phyloP scores from a whole-genome alignment of 2,797 vertebrate genomes.

The Acipenser ruthenus region DNA sequence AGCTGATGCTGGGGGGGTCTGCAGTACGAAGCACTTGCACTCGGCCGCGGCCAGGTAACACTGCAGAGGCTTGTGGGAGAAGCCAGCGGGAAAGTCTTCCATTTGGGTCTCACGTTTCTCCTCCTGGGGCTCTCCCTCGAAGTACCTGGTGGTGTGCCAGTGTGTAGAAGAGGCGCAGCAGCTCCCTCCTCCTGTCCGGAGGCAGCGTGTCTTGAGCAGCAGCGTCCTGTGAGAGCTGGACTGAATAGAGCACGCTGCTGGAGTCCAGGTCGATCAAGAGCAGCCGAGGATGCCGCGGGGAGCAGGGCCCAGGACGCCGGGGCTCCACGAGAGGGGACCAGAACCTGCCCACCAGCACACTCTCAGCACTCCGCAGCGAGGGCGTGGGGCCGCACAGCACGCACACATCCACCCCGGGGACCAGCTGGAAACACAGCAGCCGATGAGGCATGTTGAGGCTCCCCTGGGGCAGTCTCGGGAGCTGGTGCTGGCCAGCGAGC shows the following conservation, averaged over 20 bases:
- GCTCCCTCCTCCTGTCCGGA: constrained; percentile 51
- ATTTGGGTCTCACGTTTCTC: constrained; percentile 31
- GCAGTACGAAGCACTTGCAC: constrained; percentile 64
- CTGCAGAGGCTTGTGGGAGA: constrained; percentile 61
- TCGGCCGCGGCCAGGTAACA: constrained; percentile 73
- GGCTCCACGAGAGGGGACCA: constrained; percentile 71
- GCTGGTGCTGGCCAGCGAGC: constrained; percentile 49
- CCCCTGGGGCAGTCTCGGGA: constrained; percentile 78
- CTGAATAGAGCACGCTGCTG: constrained; percentile 62
- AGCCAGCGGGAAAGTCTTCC: constrained; percentile 56
- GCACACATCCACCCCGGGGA: constrained; percentile 68
- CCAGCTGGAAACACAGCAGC: constrained; percentile 73
- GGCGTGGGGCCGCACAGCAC: constrained; percentile 79
- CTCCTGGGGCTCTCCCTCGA: constrained; percentile 38
- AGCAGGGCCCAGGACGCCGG: constrained; percentile 57
- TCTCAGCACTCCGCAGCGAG: constrained; percentile 60
- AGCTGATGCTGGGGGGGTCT: constrained; percentile 65
- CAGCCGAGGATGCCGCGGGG: constrained; percentile 60
- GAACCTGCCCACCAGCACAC: constrained; percentile 61
- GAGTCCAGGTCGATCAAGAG: constrained; percentile 74
- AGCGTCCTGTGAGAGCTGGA: constrained; percentile 26
- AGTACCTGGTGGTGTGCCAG: constrained; percentile 64
- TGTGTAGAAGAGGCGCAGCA: constrained; percentile 71
- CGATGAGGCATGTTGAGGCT: constrained; percentile 84
- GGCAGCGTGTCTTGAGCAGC: constrained; percentile 12